These are phyloP conservation scores for Zophobas atratus DNA, from an alignment of 1,140 invertebrate genomes.

Conservation along the genomic window DNA sequence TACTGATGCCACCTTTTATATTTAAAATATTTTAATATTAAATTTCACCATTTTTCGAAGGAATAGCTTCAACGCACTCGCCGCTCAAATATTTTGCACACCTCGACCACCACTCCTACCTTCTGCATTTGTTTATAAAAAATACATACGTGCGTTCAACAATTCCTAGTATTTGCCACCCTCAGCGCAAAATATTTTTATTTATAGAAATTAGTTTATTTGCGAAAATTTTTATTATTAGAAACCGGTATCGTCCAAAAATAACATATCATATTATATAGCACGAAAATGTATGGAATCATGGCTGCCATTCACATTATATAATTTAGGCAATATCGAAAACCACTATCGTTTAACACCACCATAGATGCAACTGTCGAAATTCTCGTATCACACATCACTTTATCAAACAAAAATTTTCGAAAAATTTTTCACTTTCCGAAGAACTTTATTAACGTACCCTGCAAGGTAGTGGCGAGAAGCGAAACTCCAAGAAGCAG, in stretches of 20 bases:
- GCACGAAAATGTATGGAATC: constrained; percentile 51
- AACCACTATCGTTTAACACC: constrained; percentile 24
- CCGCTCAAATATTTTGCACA: background rate
- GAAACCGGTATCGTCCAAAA: constrained; percentile 60
- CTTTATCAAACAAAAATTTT: constrained; percentile 19
- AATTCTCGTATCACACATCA: constrained; percentile 12
- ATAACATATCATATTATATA: constrained; percentile 61
- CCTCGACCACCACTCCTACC: too few relatives aligned
- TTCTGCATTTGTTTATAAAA: background rate
- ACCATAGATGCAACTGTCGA: background rate
- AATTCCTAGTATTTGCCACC: background rate
- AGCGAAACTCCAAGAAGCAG: constrained; percentile 66
- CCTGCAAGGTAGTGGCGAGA: constrained; percentile 66
- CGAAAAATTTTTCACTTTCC: constrained; percentile 7
- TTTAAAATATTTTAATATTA: constrained; percentile 25
- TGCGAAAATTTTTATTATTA: constrained; percentile 63
- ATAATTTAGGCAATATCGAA: constrained; percentile 52
- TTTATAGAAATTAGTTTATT: constrained; percentile 60
- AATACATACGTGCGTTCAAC: background rate
- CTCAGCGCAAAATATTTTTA: constrained; percentile 47
- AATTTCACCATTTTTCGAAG: constrained; percentile 6
- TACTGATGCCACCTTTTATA: constrained; percentile 45
- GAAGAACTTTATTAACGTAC: constrained; percentile 58
- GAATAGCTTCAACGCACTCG: background rate
- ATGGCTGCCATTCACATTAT: constrained; percentile 57